Base-by-base conservation (phyloP, 2,113 vertebrate species). In the Colossoma macropomum region DNA sequence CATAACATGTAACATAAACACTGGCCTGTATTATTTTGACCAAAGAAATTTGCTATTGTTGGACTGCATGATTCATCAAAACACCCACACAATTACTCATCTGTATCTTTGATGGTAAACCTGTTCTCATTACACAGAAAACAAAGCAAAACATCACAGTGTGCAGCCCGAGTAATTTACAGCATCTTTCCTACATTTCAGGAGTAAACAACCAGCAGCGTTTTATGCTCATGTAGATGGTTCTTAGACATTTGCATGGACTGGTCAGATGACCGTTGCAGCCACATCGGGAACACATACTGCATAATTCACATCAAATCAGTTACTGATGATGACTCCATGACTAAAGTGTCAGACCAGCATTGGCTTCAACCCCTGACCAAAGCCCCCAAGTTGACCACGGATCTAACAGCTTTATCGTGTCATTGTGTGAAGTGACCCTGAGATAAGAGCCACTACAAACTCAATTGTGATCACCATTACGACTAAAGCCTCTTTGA, bases 391-490 rank as follows among this genome's bases (percentile, higher is more conserved):
- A 16, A 38, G 30, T 34, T 50, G 32, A 41, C 45, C 48, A 69
- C 32, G 23, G n/a, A 75, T 27, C 72, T 10, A 52, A 66, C 7
- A 9, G 27, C 23, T 19, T 54, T 17, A 12, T 21, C 21, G 45
- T 70, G 45, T 16, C 68, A 50, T 48, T 80, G 34, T 79, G 30
- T 52, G 52, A 25, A 77, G 48, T 23, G 50, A 50, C 75, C 50
- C 27, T 32, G 38, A 86, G 78, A 79, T 38, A 73, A 62, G 48
- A 6, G 75, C 34, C 52, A 4, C 27, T 38, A 48, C 59, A 52
- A 73, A 45, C 28, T 66, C 23, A 54, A 59, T 27, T 56, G 38
- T 56, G 82, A 32, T 32, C 72, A 38, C 45, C 84, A 70, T 82
- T n/a, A 23, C 2, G 45, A 77, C 17, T 5, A 23, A 28, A 23